Percentiles rank a stretch among this genome's conserved stretches.
phyloP scores from a whole-genome alignment of 2,797 vertebrate species.

The Crocidura indochinensis region DNA sequence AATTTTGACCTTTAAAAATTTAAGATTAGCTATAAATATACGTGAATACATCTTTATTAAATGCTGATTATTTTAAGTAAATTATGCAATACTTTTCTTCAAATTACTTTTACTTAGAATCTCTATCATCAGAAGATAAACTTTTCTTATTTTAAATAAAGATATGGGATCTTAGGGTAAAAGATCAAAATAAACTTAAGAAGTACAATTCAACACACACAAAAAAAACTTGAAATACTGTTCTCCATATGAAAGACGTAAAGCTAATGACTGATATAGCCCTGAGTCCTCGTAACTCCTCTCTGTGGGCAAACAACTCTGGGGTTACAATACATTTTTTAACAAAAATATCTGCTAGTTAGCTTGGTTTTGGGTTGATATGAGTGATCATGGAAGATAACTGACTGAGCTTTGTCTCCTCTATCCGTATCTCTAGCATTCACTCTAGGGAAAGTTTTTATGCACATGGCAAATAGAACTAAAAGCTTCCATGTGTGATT shows the following conservation, averaged over 20 bases:
- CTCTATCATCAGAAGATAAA: not conserved
- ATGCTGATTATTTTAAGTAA: not conserved
- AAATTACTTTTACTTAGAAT: conserved; percentile 40
- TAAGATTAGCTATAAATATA: not conserved
- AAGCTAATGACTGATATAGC: not conserved
- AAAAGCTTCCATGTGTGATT: not conserved
- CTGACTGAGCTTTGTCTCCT: not conserved
- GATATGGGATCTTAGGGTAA: conserved; percentile 10
- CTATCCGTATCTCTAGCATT: not conserved
- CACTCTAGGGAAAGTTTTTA: not conserved
- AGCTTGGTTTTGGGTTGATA: not conserved
- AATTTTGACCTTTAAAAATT: not conserved
- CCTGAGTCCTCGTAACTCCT: not conserved
- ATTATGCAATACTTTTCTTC: not conserved
- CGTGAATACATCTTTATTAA: not conserved
- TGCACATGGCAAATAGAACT: not conserved
- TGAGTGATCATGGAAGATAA: not conserved
- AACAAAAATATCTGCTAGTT: not conserved
- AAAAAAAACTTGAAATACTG: not conserved
- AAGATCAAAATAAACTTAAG: not conserved
- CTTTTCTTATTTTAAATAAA: conserved; percentile 20
- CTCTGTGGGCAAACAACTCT: no score
- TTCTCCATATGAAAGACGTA: not conserved
- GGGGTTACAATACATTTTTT: not conserved
- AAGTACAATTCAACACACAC: not conserved